Conservation (phyloP, 2,888 invertebrate species). For the Gisinianus flammeolus region DNA sequence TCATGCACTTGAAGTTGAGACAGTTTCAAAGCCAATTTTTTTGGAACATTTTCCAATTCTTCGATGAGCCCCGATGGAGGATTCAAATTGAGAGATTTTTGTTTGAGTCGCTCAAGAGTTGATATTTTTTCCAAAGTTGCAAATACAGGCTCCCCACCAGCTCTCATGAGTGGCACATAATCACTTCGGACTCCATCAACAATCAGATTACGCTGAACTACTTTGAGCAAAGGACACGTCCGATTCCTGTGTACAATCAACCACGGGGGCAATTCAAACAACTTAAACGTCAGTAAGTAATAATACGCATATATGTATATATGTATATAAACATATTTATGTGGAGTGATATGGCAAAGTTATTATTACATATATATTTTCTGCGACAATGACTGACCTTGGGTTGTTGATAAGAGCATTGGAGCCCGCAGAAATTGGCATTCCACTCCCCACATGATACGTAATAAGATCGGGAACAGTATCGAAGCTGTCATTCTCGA, state of each 20-base stretch:
- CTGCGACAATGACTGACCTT: too few species aligned
- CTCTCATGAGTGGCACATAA: slow-evolving; percentile 46
- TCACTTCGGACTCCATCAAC: slow-evolving; percentile 37
- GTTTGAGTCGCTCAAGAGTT: slow-evolving; percentile 49
- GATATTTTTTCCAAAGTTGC: slow-evolving; percentile 49
- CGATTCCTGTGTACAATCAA: slow-evolving; percentile 40
- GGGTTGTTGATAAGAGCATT: slow-evolving; percentile 87
- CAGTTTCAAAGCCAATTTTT: neutral
- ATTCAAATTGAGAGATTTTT: slow-evolving; percentile 50
- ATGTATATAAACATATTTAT: neutral
- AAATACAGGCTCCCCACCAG: slow-evolving; percentile 42
- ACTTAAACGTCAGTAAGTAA: too few species aligned
- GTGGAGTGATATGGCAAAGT: neutral
- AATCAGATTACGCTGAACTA: slow-evolving; percentile 4
- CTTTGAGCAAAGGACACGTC: slow-evolving; percentile 30
- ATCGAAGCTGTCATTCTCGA: slow-evolving; percentile 92
- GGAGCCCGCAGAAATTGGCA: slow-evolving; percentile 85
- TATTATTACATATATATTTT: too few species aligned
- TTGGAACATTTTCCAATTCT: slow-evolving; percentile 50
- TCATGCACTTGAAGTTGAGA: neutral
- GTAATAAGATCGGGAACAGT: slow-evolving; percentile 92
- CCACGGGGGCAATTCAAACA: too few species aligned
- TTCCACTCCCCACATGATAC: slow-evolving; percentile 88
- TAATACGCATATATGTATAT: neutral
- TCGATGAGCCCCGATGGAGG: slow-evolving; percentile 50